Conservation (phyloP, 2,888 invertebrate genomes). For the Escarpia spicata region DNA sequence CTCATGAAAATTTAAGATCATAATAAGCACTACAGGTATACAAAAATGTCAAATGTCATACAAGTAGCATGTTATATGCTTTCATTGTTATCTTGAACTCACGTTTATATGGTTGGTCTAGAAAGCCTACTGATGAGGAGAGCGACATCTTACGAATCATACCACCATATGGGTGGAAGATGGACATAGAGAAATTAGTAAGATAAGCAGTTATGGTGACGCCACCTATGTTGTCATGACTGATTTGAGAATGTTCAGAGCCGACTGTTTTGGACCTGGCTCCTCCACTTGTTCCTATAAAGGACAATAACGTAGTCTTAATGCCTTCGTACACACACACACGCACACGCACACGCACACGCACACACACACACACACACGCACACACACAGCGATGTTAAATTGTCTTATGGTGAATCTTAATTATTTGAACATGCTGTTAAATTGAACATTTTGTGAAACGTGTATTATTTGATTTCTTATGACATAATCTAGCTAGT, state of each 20-base stretch:
- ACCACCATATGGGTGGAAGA: slow-evolving; percentile 97
- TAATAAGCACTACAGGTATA: not conserved
- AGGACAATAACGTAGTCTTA: too few relatives aligned
- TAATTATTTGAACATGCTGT: too few relatives aligned
- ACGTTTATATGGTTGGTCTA: slow-evolving; percentile 36
- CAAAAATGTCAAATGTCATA: not conserved
- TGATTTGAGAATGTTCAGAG: not conserved
- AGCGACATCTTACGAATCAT: slow-evolving; percentile 36
- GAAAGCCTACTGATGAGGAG: slow-evolving; percentile 35
- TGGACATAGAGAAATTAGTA: slow-evolving; percentile 96
- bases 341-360: not conserved
- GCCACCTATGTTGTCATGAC: not conserved
- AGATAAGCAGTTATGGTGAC: slow-evolving; percentile 93
- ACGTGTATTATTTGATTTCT: too few relatives aligned
- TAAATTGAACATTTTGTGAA: too few relatives aligned
- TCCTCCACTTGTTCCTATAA: not conserved
- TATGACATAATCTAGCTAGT: too few relatives aligned
- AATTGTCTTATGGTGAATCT: too few relatives aligned
- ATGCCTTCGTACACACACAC: not conserved
- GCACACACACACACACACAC: too few relatives aligned
- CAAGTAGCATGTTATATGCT: not conserved
- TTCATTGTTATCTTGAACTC: not conserved
- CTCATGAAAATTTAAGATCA: not conserved
- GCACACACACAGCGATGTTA: too few relatives aligned
- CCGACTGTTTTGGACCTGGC: not conserved